Evolutionary conservation across 2,113 vertebrate species (phyloP).

Genomic region (Nannobrachium achirus): DNA sequence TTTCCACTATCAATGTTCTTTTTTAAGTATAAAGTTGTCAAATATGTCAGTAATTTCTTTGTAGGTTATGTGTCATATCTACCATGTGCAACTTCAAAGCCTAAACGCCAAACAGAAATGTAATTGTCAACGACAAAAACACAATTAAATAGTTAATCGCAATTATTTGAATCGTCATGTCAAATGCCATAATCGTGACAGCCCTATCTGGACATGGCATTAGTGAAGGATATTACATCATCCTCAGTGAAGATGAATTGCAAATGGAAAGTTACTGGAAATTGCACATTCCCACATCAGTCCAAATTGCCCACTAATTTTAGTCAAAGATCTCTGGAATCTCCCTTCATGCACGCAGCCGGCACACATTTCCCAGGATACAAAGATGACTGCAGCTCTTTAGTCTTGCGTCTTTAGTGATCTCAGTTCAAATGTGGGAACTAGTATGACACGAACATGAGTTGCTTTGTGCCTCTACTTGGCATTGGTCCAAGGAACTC

Average conservation of each 20-base stretch:
- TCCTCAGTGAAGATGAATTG: neutral
- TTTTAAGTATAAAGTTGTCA: no score
- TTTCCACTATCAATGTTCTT: no score
- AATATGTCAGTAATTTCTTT: no score
- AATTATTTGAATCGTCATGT: no score
- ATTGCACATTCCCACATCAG: constrained; percentile 8
- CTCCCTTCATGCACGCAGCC: neutral
- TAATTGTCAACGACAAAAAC: no score
- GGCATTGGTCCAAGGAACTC: constrained; percentile 14
- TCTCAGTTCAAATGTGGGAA: constrained; percentile 8
- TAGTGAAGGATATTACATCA: constrained; percentile 12
- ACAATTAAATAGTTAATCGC: no score
- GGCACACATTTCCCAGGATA: neutral
- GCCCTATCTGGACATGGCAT: no score
- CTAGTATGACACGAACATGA: constrained; percentile 9
- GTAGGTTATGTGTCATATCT: no score
- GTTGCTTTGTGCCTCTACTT: constrained; percentile 15
- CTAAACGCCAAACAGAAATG: no score
- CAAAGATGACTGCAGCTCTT: neutral
- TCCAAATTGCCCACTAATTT: constrained; percentile 8
- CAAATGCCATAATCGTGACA: no score
- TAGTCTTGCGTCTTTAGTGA: neutral
- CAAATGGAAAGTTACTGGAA: constrained; percentile 8
- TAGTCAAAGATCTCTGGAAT: constrained; percentile 33
- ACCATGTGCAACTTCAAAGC: no score